Evolutionary conservation across 1,140 invertebrate species (phyloP).

Genomic region (Trinorchestia longiramus): DNA sequence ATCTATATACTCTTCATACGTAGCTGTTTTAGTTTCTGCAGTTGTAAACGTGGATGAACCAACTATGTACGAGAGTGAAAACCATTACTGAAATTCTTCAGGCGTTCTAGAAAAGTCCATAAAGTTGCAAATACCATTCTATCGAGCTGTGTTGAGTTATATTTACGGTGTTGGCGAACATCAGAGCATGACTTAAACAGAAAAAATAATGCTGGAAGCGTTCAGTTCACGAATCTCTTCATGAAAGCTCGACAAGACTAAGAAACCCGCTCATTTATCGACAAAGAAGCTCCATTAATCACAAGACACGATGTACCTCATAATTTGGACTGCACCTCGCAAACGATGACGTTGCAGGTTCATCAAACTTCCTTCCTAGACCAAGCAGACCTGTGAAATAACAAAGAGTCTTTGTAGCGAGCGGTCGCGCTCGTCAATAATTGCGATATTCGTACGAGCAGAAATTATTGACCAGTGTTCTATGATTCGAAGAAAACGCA

Average conservation of each 20-base stretch:
- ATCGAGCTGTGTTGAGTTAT: background rate
- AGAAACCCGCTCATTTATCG: conserved; percentile 35
- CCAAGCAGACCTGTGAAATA: conserved; percentile 22
- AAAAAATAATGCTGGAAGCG: background rate
- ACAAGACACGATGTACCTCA: background rate
- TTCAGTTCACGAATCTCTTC: background rate
- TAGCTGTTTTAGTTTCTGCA: background rate
- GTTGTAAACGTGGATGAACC: background rate
- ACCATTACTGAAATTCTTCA: background rate
- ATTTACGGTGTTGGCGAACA: background rate
- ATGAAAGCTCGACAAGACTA: background rate
- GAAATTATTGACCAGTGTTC: background rate
- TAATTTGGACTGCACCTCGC: conserved; percentile 38
- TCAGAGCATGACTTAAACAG: background rate
- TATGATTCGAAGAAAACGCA: background rate
- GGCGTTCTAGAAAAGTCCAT: background rate
- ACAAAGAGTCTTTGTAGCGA: conserved; percentile 17
- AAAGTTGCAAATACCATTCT: background rate
- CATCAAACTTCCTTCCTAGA: conserved; percentile 27
- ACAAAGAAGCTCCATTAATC: conserved; percentile 39
- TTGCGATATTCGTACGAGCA: conserved; percentile 1
- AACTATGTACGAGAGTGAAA: background rate
- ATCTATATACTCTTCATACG: background rate
- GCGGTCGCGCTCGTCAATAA: background rate
- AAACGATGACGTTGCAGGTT: conserved; percentile 22